Evolutionary conservation across 1,140 invertebrate species (phyloP).

Genomic region (Papilio xuthus): DNA sequence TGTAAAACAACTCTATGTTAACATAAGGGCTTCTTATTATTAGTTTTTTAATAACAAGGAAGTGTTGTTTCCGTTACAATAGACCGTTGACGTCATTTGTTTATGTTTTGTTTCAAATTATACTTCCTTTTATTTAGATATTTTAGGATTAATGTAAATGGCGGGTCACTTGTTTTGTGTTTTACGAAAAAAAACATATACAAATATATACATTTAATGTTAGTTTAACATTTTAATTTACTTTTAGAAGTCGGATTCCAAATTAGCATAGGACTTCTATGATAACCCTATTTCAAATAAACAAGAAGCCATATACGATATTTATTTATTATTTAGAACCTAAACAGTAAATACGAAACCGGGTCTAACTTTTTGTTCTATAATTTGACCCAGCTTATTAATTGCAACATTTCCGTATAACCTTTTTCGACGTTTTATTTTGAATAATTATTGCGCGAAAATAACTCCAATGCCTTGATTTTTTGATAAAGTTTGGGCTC

Average conservation of each 20-base stretch:
- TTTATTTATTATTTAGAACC: too few relatives aligned
- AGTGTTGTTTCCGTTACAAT: slow-evolving; percentile 14
- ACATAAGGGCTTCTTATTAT: slow-evolving; percentile 2
- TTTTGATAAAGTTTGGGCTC: not conserved
- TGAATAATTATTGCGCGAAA: not conserved
- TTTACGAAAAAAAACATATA: not conserved
- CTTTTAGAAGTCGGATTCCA: too few relatives aligned
- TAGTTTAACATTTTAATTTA: too few relatives aligned
- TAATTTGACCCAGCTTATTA: not conserved
- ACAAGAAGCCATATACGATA: too few relatives aligned
- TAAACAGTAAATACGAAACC: too few relatives aligned
- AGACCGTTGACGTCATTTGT: slow-evolving; percentile 17
- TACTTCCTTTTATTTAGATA: not conserved
- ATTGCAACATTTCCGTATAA: not conserved
- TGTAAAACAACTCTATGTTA: slow-evolving; percentile 6
- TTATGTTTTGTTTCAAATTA: slow-evolving; percentile 7
- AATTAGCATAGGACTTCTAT: too few relatives aligned
- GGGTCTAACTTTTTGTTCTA: not conserved
- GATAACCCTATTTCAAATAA: too few relatives aligned
- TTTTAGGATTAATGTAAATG: not conserved
- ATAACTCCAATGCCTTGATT: not conserved
- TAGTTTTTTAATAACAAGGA: slow-evolving; percentile 21
- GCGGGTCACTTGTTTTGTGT: not conserved
- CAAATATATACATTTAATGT: too few relatives aligned
- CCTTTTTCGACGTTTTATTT: not conserved